phyloP scores from a whole-genome alignment of 2,113 vertebrate genomes.

The Oreocharis arfaki region DNA sequence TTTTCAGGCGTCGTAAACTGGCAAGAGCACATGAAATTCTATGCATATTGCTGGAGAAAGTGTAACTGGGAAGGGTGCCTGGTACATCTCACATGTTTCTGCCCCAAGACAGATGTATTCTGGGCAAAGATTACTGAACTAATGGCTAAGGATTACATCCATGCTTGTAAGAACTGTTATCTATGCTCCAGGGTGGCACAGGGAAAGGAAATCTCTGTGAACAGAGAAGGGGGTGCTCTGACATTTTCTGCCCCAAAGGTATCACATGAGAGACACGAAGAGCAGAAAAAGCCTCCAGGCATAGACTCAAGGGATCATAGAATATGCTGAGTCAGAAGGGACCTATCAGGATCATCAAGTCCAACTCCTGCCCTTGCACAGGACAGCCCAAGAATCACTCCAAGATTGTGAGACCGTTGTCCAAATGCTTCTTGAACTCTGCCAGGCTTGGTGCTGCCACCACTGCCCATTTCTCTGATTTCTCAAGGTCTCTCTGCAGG shows the following conservation, averaged over 20 bases:
- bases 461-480: background rate
- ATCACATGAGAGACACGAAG: background rate
- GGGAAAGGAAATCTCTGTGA: background rate
- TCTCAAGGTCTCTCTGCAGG: background rate
- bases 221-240: background rate
- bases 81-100: conserved; percentile 43
- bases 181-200: background rate
- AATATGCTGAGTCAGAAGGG: background rate
- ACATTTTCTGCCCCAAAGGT: background rate
- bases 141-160: conserved; percentile 17
- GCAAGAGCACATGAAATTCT: conserved; percentile 13
- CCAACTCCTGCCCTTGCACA: background rate
- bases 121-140: conserved; percentile 30
- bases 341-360: background rate
- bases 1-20: conserved; percentile 23
- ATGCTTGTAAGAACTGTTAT: background rate
- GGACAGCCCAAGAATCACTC: background rate
- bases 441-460: background rate
- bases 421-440: background rate
- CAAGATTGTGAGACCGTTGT: background rate
- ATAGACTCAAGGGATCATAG: background rate
- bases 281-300: background rate
- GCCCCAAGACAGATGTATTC: conserved; percentile 38
- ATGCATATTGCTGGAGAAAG: conserved; percentile 20
- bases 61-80: conserved; percentile 40